Evolutionary conservation across 1,140 invertebrate genomes (phyloP).

Genomic region (Ectropis grisescens): DNA sequence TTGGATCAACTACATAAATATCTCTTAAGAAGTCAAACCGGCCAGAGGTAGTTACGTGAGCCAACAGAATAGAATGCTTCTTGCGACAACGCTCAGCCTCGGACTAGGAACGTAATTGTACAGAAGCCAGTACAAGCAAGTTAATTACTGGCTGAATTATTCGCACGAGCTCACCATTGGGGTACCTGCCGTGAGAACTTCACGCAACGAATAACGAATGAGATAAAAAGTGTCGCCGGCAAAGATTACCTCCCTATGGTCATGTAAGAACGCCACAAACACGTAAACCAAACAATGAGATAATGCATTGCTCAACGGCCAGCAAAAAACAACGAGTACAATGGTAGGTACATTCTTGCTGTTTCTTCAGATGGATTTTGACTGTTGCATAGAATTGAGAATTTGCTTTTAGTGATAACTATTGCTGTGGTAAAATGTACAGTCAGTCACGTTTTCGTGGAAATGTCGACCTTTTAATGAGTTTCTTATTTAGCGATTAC

Average conservation of each 20-base stretch:
- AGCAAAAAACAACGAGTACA: too few relatives aligned
- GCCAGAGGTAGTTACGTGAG: constrained; percentile 30
- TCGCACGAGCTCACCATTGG: constrained; percentile 24
- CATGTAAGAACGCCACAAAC: constrained; percentile 19
- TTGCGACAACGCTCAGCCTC: constrained; percentile 42
- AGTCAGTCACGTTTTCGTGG: too few relatives aligned
- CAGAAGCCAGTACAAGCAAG: constrained; percentile 18
- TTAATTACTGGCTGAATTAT: constrained; percentile 26
- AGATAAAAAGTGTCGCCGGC: constrained; percentile 23
- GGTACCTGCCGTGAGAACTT: constrained; percentile 20
- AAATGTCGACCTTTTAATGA: too few relatives aligned
- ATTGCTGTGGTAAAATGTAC: too few relatives aligned
- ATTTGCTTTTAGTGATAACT: too few relatives aligned
- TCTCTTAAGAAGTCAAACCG: too few relatives aligned
- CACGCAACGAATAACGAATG: constrained; percentile 10
- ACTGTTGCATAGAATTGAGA: too few relatives aligned
- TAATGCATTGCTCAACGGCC: constrained; percentile 19
- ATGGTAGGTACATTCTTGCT: too few relatives aligned
- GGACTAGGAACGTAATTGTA: constrained; percentile 29
- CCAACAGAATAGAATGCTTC: constrained; percentile 38
- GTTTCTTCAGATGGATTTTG: not conserved
- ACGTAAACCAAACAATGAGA: constrained; percentile 22
- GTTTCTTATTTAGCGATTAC: too few relatives aligned
- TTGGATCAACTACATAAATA: too few relatives aligned
- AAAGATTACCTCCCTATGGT: constrained; percentile 21